phyloP scores from a whole-genome alignment of 1,140 invertebrate species.

The Bicyclus anynana region DNA sequence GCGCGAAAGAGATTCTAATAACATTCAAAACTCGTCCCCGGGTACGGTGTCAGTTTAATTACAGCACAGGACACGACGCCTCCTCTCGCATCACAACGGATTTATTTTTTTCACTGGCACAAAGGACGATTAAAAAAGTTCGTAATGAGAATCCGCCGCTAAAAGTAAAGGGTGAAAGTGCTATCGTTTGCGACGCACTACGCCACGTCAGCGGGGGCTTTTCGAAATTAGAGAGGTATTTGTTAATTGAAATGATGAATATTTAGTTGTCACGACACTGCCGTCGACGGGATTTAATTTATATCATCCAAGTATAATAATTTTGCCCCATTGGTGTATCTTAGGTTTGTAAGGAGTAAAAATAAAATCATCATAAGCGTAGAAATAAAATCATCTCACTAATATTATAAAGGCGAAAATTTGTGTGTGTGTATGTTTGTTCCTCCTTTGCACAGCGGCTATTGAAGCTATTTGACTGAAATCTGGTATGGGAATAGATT shows the following conservation, averaged over 20 bases:
- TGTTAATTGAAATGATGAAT: constrained; percentile 28
- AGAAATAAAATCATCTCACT: too few relatives aligned
- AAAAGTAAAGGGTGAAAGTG: constrained; percentile 62
- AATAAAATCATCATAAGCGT: too few relatives aligned
- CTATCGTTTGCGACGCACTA: constrained; percentile 32
- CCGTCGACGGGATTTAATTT: constrained; percentile 14
- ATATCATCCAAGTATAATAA: neutral
- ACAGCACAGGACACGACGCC: constrained; percentile 51
- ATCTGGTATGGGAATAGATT: too few relatives aligned
- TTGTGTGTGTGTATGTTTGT: too few relatives aligned
- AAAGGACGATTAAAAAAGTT: constrained; percentile 76
- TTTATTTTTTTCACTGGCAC: constrained; percentile 69
- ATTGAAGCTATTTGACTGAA: too few relatives aligned
- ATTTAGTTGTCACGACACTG: constrained; percentile 8
- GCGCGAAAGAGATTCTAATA: constrained; percentile 74
- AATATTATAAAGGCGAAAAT: too few relatives aligned
- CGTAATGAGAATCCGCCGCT: constrained; percentile 64
- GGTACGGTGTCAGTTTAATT: constrained; percentile 74
- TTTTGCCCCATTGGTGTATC: neutral
- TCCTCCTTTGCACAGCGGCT: too few relatives aligned
- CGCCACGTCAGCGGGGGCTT: constrained; percentile 14
- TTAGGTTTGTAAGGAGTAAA: too few relatives aligned
- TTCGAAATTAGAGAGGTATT: constrained; percentile 20
- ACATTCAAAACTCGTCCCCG: constrained; percentile 73
- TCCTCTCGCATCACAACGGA: constrained; percentile 61